Conservation (phyloP, 2,888 invertebrate species). For the Sylvicola cinctus region DNA sequence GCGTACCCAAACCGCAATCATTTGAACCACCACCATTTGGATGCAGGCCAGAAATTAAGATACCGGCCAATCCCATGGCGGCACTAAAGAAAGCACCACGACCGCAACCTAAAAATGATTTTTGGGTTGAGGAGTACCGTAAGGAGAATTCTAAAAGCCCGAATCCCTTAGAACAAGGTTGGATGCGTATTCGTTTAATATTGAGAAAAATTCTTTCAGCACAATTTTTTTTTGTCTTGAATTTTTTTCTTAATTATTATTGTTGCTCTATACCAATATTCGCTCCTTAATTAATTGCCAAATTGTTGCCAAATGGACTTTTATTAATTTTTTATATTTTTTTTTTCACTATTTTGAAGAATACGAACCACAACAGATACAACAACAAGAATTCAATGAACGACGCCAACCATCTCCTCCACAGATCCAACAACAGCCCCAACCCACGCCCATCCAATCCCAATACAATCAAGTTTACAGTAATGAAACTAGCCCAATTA, state of each 20-base stretch:
- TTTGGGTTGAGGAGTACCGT: conserved; percentile 32
- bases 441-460: conserved; percentile 8
- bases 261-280: no score
- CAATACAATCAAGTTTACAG: conserved; percentile 5
- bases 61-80: conserved; percentile 51
- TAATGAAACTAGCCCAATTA: conserved; percentile 11
- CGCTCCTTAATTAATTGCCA: no score
- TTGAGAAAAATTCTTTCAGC: no score
- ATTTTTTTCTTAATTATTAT: no score
- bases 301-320: no score
- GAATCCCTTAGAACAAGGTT: conserved; percentile 7
- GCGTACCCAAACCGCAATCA: conserved; percentile 24
- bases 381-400: background rate
- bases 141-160: conserved; percentile 28
- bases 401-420: background rate
- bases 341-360: no score
- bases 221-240: no score
- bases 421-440: conserved; percentile 9
- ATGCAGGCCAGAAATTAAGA: conserved; percentile 51
- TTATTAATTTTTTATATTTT: no score
- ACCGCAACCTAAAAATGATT: conserved; percentile 40
- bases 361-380: no score
- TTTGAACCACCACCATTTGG: conserved; percentile 29
- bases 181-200: no score
- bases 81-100: conserved; percentile 46